Evolutionary conservation across 2,797 vertebrate genomes (phyloP).

Genomic region (Harpia harpyja): DNA sequence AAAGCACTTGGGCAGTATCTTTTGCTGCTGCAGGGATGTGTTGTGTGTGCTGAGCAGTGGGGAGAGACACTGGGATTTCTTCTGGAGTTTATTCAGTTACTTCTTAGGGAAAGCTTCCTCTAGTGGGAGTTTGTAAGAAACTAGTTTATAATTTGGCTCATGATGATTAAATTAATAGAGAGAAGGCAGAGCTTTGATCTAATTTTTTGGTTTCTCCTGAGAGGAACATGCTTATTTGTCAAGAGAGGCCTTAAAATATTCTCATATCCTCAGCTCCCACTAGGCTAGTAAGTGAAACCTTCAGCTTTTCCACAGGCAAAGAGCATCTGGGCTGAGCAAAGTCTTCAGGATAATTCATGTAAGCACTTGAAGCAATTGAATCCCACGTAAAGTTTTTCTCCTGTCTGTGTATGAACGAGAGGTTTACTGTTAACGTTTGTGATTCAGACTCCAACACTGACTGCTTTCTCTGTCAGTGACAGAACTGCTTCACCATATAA

Average conservation of each 20-base stretch:
- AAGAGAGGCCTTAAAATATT: not conserved
- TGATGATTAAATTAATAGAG: not conserved
- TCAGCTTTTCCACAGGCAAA: not conserved
- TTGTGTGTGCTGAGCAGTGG: not conserved
- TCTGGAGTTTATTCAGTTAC: not conserved
- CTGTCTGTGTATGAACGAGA: not conserved
- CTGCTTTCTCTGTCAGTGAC: accelerated
- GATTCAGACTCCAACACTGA: not conserved
- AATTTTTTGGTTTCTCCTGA: not conserved
- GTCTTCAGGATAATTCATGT: not conserved
- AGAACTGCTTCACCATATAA: not conserved
- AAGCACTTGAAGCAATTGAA: not conserved
- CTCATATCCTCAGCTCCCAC: not conserved
- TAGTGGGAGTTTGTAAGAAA: not conserved
- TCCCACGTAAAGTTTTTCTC: not conserved
- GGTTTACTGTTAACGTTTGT: not conserved
- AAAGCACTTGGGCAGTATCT: accelerated
- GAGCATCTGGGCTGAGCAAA: not conserved
- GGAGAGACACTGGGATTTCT: not conserved
- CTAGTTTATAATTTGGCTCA: not conserved
- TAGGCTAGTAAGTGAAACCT: not conserved
- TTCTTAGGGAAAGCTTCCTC: not conserved
- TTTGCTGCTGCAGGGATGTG: not conserved
- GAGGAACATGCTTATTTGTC: not conserved
- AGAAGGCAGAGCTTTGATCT: not conserved